Conservation (phyloP, 2,888 invertebrate species). For the Saturnia pavonia region DNA sequence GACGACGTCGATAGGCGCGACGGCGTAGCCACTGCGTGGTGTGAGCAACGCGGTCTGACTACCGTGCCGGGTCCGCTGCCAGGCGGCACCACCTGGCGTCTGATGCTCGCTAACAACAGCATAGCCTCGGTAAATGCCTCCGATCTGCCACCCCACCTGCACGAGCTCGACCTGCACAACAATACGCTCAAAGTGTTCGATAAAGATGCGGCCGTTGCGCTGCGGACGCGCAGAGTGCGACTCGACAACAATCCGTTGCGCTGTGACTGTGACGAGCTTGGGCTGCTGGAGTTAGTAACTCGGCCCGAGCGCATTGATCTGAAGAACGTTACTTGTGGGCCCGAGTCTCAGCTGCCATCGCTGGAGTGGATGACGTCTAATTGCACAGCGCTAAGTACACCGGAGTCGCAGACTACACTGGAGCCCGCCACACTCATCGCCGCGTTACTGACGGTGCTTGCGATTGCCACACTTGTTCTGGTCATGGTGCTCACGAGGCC, state of each 20-base stretch:
- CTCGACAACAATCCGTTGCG: conserved; percentile 26
- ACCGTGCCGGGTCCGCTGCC: conserved; percentile 19
- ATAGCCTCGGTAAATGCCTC: conserved; percentile 27
- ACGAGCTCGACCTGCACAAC: conserved; percentile 29
- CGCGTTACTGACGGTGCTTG: conserved; percentile 29
- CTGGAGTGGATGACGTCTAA: conserved; percentile 11
- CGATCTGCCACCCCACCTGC: conserved; percentile 22
- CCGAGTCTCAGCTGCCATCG: conserved; percentile 13
- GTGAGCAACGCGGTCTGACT: conserved; percentile 23
- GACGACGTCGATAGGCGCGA: conserved; percentile 17
- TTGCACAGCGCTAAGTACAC: neutral
- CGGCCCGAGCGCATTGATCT: neutral
- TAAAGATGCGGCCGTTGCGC: conserved; percentile 17
- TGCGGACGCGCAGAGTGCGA: conserved; percentile 10
- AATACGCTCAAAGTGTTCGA: conserved; percentile 19
- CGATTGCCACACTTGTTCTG: conserved; percentile 27
- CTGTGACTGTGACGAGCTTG: conserved; percentile 24
- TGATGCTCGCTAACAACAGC: conserved; percentile 29
- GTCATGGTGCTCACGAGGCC: conserved; percentile 27
- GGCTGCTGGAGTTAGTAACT: neutral
- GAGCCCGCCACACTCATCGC: conserved; percentile 19
- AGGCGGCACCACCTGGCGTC: conserved; percentile 16
- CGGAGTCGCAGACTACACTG: neutral
- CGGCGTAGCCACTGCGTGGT: conserved; percentile 28
- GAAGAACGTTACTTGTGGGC: neutral